Evolutionary conservation across 2,888 invertebrate species (phyloP), one percentile per base, ranked within the genome.

Genomic region (Unio pictorum): DNA sequence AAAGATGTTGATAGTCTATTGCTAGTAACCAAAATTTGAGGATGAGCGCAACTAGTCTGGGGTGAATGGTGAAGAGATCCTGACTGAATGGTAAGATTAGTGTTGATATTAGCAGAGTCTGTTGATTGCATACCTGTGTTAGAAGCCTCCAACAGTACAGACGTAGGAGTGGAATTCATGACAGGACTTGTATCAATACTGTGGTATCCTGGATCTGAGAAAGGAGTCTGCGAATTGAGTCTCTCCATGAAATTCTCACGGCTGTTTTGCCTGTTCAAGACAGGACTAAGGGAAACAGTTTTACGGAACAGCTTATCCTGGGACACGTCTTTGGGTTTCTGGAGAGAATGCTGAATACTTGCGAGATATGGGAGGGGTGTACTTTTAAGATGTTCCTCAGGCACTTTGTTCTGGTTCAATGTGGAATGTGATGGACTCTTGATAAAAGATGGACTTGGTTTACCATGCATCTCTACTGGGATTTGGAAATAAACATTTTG

Each of bases 201-300:
- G 59, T 81, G 78, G 68, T 84, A 84, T 7, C 84, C 84, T 60
- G 81, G 77, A 71, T 82, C 82, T 23, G 84, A 84, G 57, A 76
- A 80, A 1, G 82, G 81, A 18, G 76, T 80, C 59, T 78, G 76
- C 7, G 68, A 64, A 15, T 68, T 68, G 34, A 61, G 55, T 23
- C 66, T 59, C 4, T 74, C 76, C 11, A 45, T 45, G 45, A 15
- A 45, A 45, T 45, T 45, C 45, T 80, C 80, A n/a, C 71, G 60
- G 18, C 71, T 71, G 18, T 55, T 54, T 56, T 64, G 67, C 62
- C 60, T 65, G 20, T 34, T 30, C 45, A 45, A 15, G 45, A 45
- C 45, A 45, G 45, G 45, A 45, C 45, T 45, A 3, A 11, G 15
- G 15, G 45, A 45, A 45, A 45, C 15, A 15, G 45, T 45, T 45